These are phyloP conservation scores for Luffia ferchaultella DNA, from an alignment of 2,888 invertebrate species.

Conservation along the genomic window DNA sequence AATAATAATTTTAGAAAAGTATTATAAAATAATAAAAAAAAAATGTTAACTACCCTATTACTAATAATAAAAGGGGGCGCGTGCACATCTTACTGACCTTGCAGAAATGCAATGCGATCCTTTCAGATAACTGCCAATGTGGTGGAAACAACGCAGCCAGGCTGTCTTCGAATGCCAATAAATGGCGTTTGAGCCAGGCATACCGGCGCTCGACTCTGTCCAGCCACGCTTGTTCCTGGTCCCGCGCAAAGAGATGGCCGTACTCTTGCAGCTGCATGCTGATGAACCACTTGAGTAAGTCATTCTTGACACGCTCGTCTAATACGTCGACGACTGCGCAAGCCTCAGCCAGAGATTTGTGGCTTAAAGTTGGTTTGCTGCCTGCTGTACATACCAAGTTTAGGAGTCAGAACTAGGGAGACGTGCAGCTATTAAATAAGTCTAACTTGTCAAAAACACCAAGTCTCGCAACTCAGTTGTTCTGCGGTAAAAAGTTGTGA, in stretches of 20 bases:
- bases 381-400: not conserved
- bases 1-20: too few relatives aligned
- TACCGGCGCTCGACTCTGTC: conserved; percentile 93
- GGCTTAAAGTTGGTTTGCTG: not conserved
- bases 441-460: too few relatives aligned
- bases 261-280: conserved; percentile 89
- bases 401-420: too few relatives aligned
- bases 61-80: conserved; percentile 27
- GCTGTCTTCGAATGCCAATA: conserved; percentile 94
- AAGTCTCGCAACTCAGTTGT: too few relatives aligned
- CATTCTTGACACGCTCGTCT: conserved; percentile 85
- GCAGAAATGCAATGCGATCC: conserved; percentile 92
- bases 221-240: conserved; percentile 97
- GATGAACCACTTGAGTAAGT: conserved; percentile 92
- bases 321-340: conserved; percentile 87
- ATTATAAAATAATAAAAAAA: too few relatives aligned
- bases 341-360: conserved; percentile 64
- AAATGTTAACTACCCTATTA: too few relatives aligned
- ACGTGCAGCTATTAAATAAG: too few relatives aligned
- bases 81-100: too few relatives aligned
- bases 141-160: conserved; percentile 87
- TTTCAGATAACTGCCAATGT: conserved; percentile 94
- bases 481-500: too few relatives aligned
- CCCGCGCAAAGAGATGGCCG: conserved; percentile 90
- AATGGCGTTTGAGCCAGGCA: conserved; percentile 94